Base-by-base conservation (phyloP, 2,797 vertebrate species). In the Melanotaenia trifasciata region DNA sequence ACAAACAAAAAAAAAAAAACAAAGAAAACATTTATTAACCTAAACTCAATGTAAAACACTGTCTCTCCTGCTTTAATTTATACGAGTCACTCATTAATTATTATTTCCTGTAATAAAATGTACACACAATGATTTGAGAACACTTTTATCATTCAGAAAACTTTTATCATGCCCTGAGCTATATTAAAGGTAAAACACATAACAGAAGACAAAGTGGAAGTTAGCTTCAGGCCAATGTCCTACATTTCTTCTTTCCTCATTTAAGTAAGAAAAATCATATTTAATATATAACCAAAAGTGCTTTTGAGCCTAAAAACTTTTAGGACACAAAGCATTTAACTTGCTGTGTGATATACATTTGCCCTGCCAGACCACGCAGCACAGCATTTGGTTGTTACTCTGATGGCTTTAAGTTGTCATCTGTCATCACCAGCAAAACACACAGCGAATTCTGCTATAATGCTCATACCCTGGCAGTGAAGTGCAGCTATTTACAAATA, bases 1-100 rank as follows among this genome's bases (percentile, higher is more conserved):
- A 78, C 61, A 26, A 26, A 26, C 26, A 26, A 26, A 26, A 2
- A 26, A 26, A 26, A 26, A 26, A 26, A 26, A 26, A 26, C 2
- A 26, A 26, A 26, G 26, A 26, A 26, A 26, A 26, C 26, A 26
- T 76, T 84, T 40, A 75, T 67, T 76, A 65, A 47, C 38, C 47
- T 51, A 54, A 56, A 70, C 68, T 84, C 64, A 67, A 83, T 86
- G 66, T 78, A 78, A 87, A 66, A 79, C 45, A 26, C 58, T 4
- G 16, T 5, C 16, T 59, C 61, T 57, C 50, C 58, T 26, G 1
- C 47, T 59, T 43, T 47, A 84, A 74, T 79, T 82, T 59, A 68
- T 74, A 83, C 70, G 78, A 81, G 63, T 64, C 76, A 64, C 84
- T 89, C 78, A 79, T 92, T 82, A 89, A 84, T 90, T 87, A 80